phyloP scores from a whole-genome alignment of 1,140 invertebrate species.

The Caenorhabditis brenneri region DNA sequence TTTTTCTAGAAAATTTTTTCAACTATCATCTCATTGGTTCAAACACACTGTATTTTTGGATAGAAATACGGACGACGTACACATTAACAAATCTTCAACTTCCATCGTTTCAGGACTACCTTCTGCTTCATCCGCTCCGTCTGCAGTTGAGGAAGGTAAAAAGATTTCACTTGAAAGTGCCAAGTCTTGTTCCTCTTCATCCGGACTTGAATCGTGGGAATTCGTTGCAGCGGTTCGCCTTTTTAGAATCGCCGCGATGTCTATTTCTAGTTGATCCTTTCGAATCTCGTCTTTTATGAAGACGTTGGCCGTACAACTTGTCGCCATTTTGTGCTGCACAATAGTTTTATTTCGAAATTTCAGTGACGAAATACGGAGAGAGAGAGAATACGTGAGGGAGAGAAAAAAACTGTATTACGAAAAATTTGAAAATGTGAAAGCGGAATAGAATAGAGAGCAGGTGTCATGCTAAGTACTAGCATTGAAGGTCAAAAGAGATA shows the following conservation, averaged over 20 bases:
- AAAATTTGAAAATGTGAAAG: no score
- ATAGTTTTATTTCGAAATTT: no score
- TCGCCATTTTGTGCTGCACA: background rate
- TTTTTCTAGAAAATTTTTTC: background rate
- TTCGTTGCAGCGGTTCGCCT: background rate
- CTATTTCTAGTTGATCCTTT: conserved; percentile 15
- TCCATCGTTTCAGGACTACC: conserved; percentile 18
- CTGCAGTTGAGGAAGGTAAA: background rate
- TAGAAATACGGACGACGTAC: background rate
- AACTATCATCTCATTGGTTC: conserved; percentile 28
- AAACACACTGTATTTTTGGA: background rate
- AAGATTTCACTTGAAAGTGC: conserved; percentile 2
- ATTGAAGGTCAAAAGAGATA: no score
- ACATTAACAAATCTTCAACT: background rate
- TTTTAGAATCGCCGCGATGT: background rate
- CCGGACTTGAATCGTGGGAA: conserved; percentile 23
- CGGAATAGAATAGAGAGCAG: no score
- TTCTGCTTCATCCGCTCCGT: background rate
- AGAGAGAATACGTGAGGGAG: no score
- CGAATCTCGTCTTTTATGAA: conserved; percentile 4
- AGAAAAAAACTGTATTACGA: no score
- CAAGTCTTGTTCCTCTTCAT: conserved; percentile 11
- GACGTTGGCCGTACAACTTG: conserved; percentile 19
- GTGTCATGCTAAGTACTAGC: no score
- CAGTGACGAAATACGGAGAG: no score